Percentiles rank a stretch among this genome's conserved stretches.
Conservation (phyloP, 2,888 invertebrate species). For the Caenorhabditis afra region DNA sequence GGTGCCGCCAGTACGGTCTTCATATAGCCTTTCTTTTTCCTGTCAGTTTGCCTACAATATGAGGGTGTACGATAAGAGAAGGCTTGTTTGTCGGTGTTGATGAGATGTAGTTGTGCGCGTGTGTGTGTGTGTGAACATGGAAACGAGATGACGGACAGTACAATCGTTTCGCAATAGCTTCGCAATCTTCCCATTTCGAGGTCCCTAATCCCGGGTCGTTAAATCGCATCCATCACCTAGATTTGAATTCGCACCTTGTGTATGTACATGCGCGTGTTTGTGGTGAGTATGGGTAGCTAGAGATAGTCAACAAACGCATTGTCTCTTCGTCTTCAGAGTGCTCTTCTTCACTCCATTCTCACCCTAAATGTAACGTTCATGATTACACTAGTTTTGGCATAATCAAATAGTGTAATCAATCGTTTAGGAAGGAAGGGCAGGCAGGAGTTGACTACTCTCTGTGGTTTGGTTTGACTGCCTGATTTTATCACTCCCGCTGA, state of each 20-base stretch:
- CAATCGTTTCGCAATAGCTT: constrained; percentile 1
- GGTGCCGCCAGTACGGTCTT: constrained; percentile 34
- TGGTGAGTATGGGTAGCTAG: too few species aligned
- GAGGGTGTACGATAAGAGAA: constrained; percentile 36
- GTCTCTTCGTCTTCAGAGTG: not conserved
- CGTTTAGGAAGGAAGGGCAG: constrained; percentile 30
- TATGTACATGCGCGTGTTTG: too few species aligned
- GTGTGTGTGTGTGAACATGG: constrained; percentile 31
- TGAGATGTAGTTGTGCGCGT: constrained; percentile 6
- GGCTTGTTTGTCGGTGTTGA: constrained; percentile 36
- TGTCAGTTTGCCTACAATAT: constrained; percentile 28
- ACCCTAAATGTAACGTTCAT: constrained; percentile 30
- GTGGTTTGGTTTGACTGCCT: not conserved
- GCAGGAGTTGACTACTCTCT: constrained; percentile 25
- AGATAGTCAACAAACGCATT: not conserved
- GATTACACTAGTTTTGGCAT: constrained; percentile 46
- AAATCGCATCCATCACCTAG: too few species aligned
- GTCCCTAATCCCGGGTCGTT: not conserved
- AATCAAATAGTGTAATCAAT: constrained; percentile 51
- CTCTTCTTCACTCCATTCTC: constrained; percentile 22
- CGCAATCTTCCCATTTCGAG: not conserved
- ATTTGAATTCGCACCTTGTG: too few species aligned
- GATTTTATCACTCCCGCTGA: constrained; percentile 39
- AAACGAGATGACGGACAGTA: constrained; percentile 23
- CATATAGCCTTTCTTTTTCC: constrained; percentile 33